A percentile compares a stretch with the other conserved stretches of the same genome.
phyloP scores from a whole-genome alignment of 2,797 vertebrate genomes.

The Phaenicophaeus curvirostris region DNA sequence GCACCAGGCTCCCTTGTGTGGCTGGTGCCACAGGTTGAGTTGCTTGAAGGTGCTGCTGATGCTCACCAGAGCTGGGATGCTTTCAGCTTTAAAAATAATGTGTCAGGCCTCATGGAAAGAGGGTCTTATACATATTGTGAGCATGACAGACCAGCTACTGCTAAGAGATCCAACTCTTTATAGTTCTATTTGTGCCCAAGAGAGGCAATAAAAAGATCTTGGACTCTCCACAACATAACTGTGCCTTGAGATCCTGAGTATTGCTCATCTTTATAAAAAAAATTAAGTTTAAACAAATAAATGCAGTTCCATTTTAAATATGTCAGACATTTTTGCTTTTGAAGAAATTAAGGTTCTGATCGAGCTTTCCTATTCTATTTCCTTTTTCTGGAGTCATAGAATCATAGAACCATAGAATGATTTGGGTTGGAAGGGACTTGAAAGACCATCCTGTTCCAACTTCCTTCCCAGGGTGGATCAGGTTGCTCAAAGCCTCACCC shows the following conservation, averaged over 20 bases:
- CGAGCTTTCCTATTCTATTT: background rate
- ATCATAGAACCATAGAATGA: too few species aligned
- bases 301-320: background rate
- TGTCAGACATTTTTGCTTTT: background rate
- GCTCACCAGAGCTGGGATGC: background rate
- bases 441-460: too few species aligned
- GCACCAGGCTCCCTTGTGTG: background rate
- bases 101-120: background rate
- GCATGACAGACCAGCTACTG: background rate
- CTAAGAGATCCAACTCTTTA: background rate
- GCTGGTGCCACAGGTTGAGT: accelerated
- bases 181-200: background rate
- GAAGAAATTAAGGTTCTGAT: background rate
- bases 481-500: too few species aligned
- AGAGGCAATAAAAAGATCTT: background rate
- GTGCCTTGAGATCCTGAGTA: background rate
- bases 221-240: background rate
- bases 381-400: background rate
- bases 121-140: background rate
- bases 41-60: background rate
- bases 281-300: background rate
- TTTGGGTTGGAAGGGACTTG: too few species aligned
- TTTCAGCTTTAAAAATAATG: background rate
- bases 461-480: too few species aligned
- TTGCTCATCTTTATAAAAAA: background rate